Conservation (phyloP, 2,797 vertebrate species). For the Pipistrellus kuhlii region DNA sequence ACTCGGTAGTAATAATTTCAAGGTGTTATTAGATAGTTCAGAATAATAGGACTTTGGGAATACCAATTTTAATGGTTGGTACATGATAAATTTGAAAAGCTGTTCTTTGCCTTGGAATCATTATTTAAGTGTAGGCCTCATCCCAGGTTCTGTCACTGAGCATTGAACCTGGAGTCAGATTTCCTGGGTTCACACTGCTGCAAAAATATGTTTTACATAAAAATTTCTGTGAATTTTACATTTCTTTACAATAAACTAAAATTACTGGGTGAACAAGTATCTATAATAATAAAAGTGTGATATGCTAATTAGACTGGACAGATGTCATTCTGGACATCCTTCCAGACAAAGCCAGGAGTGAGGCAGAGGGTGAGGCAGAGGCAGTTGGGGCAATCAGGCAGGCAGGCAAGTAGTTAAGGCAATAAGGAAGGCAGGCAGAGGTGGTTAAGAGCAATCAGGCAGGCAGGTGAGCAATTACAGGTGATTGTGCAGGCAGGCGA, state of each 20-base stretch:
- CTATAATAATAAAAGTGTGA: too few species aligned
- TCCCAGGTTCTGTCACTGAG: neutral
- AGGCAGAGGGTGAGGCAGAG: too few species aligned
- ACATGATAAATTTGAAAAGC: neutral
- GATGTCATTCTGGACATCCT: too few species aligned
- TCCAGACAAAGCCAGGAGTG: too few species aligned
- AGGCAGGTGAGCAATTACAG: too few species aligned
- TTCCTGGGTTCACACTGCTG: neutral
- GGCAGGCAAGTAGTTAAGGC: too few species aligned
- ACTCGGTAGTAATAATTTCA: slow-evolving; percentile 11
- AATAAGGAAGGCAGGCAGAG: too few species aligned
- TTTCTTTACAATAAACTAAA: slow-evolving; percentile 33
- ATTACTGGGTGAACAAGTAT: neutral
- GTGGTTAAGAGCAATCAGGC: too few species aligned
- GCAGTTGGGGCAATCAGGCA: too few species aligned
- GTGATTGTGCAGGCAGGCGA: too few species aligned
- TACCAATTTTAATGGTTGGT: neutral
- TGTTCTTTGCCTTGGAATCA: neutral
- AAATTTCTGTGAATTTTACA: slow-evolving; percentile 3
- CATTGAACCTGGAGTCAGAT: neutral
- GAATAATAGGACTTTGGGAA: slow-evolving; percentile 12
- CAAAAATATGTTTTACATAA: neutral
- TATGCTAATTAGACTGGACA: too few species aligned
- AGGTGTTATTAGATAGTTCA: neutral
- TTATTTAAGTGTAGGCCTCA: neutral